phyloP scores from a whole-genome alignment of 2,797 vertebrate species.

The Halcyon leucocephala region DNA sequence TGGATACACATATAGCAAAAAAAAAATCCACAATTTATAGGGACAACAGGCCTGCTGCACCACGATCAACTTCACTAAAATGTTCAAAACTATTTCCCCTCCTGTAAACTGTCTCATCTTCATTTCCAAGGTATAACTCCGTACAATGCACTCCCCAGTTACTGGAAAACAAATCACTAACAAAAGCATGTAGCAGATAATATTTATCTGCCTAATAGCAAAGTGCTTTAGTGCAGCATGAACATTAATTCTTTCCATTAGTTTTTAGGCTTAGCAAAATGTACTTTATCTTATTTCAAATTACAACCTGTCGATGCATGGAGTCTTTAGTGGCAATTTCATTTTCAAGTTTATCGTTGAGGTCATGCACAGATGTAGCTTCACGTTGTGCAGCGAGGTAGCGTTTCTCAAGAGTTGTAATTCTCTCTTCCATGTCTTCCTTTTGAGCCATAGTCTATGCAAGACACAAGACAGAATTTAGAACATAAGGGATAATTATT shows the following conservation, averaged over 20 bases:
- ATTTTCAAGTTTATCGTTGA: constrained; percentile 97
- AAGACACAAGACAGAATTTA: not conserved
- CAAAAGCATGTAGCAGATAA: not conserved
- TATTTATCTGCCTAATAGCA: not conserved
- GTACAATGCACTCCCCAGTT: not conserved
- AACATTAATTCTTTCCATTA: not conserved
- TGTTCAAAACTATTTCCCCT: not conserved
- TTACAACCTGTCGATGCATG: constrained; percentile 88
- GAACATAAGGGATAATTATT: not conserved
- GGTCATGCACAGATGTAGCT: constrained; percentile 96
- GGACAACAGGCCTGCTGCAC: not conserved
- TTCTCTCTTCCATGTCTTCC: constrained; percentile 98
- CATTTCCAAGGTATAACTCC: not conserved
- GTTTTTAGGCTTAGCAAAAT: not conserved
- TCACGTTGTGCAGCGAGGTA: constrained; percentile 97
- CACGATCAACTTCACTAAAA: not conserved
- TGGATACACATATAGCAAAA: not conserved
- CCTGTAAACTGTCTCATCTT: not conserved
- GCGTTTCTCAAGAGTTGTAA: constrained; percentile 96
- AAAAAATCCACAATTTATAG: not conserved
- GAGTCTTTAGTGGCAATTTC: constrained; percentile 98
- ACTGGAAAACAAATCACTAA: not conserved
- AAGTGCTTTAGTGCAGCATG: not conserved
- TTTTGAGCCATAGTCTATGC: constrained; percentile 94
- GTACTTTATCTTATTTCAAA: not conserved